Percentiles rank a stretch among this genome's conserved stretches.
These are phyloP conservation scores for Tapera naevia DNA, from an alignment of 2,797 vertebrate species.

Conservation along the genomic window DNA sequence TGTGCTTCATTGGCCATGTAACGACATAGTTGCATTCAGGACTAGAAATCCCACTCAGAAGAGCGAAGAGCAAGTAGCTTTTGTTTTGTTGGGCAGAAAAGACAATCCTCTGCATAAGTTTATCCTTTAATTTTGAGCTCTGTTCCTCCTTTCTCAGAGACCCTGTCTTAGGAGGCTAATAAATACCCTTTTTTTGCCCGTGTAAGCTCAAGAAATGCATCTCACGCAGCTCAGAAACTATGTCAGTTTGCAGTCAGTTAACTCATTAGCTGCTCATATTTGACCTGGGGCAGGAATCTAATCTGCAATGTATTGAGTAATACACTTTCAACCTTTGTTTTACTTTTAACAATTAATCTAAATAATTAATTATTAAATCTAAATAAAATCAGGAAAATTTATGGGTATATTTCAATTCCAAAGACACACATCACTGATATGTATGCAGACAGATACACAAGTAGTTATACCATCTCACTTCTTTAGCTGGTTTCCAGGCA, in stretches of 20 bases:
- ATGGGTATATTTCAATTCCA: not conserved
- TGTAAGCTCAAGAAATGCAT: not conserved
- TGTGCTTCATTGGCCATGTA: not conserved
- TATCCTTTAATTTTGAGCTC: not conserved
- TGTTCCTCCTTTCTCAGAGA: not conserved
- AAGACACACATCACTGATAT: not conserved
- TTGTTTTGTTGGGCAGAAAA: not conserved
- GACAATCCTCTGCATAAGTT: not conserved
- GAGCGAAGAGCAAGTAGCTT: not conserved
- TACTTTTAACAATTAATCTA: not conserved
- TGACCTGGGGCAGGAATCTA: not conserved
- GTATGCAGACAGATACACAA: not conserved
- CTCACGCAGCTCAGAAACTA: not conserved
- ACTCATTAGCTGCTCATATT: not conserved
- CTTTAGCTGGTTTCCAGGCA: not conserved
- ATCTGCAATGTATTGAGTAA: not conserved
- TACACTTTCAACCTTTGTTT: not conserved
- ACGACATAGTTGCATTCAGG: not conserved
- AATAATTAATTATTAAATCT: not conserved
- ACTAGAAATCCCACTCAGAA: not conserved
- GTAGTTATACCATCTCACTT: not conserved
- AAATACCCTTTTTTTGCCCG: not conserved
- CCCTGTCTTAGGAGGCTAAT: not conserved
- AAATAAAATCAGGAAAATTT: not conserved
- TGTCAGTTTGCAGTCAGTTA: not conserved